Conservation (phyloP, 2,797 vertebrate species). For the Garrulus glandarius region DNA sequence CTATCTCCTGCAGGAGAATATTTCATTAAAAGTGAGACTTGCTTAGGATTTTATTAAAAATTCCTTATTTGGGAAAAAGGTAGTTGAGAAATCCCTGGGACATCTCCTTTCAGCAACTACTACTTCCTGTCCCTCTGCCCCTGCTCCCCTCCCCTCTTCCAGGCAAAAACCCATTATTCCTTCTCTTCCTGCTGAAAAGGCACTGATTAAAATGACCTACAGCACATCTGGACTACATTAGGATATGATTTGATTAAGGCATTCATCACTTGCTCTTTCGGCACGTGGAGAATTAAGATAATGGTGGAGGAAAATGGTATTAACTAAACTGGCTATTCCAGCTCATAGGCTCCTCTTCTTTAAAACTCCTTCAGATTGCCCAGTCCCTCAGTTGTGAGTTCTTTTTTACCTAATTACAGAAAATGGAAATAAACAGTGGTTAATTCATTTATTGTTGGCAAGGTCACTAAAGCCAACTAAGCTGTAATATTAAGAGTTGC, state of each 20-base stretch:
- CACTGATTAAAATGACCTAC: neutral
- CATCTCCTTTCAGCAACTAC: neutral
- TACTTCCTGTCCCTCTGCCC: neutral
- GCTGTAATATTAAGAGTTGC: neutral
- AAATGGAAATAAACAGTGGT: neutral
- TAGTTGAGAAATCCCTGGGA: neutral
- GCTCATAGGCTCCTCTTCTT: neutral
- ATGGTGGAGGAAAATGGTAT: neutral
- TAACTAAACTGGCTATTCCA: neutral
- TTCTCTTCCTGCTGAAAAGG: conserved; percentile 30
- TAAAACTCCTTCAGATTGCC: neutral
- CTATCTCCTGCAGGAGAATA: neutral
- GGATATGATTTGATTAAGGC: conserved; percentile 64
- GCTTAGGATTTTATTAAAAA: neutral
- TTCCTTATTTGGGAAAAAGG: conserved; percentile 1
- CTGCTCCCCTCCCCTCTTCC: neutral
- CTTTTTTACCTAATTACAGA: neutral
- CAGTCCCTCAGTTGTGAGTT: neutral
- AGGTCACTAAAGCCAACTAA: neutral
- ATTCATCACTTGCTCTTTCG: conserved; percentile 41
- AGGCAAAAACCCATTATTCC: neutral
- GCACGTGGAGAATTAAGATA: neutral
- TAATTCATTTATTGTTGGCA: neutral
- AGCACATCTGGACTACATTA: conserved; percentile 72
- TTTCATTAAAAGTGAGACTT: neutral